Base-by-base conservation (phyloP, 2,888 invertebrate species). In the Odontocerum albicorne region DNA sequence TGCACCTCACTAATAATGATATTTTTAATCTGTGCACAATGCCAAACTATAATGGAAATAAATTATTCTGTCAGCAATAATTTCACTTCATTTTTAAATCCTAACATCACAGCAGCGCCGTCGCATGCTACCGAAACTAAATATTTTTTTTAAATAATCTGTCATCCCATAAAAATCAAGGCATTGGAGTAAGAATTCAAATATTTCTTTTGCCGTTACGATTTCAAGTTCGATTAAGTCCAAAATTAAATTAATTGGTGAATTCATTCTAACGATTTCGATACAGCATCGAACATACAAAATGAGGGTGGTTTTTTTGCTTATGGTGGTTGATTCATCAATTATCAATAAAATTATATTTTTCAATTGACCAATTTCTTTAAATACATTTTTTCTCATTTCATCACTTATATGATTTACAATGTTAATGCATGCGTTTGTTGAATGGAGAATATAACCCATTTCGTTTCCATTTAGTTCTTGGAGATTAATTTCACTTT, bases 401-500 rank as follows among this genome's bases (percentile, higher is more conserved):
- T n/a, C n/a, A n/a, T n/a, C n/a, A n/a, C n/a, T n/a, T n/a, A n/a
- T n/a, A n/a, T n/a, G n/a, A 27, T 31, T 31, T 3, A 15, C 32
- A 32, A 45, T 45, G 7, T 45, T 45, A 45, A 31, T 31, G n/a
- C 45, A 31, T 10, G 45, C 45, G 7, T 45, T 45, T 27, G 3
- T 22, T 13, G 45, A 15, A 31, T 45, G 17, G 7, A 45, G 12
- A 45, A 45, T 45, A 16, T 12, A 17, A 45, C 45, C 33, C 45
- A 45, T 45, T 8, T 45, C 15, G 8, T 33, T 33, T 31, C 45
- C 33, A 16, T 45, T 45, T 10, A 45, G 45, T 45, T 32, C 45
- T 45, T 45, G 32, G 15, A 33, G 16, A 31, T 45, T 17, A 32
- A 45, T 45, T 45, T 45, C 33, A 27, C 13, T 45, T 45, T 45